These are phyloP conservation scores for Chloropsis hardwickii DNA, from an alignment of 2,113 vertebrate species.

Conservation along the genomic window DNA sequence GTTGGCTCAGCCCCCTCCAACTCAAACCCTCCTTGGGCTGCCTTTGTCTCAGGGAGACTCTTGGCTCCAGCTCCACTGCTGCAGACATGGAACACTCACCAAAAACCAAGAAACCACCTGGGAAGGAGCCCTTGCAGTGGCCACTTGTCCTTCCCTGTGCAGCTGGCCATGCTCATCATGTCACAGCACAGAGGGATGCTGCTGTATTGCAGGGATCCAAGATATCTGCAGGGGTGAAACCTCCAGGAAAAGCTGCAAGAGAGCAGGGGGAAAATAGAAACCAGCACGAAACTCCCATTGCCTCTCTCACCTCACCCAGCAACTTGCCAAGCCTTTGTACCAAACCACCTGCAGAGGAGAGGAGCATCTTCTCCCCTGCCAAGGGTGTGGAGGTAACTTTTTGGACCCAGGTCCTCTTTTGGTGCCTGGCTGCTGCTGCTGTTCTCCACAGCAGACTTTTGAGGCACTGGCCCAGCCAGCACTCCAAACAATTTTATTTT, in stretches of 20 bases:
- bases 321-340: not conserved
- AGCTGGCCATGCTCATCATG: accelerated
- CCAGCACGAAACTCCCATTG: not conserved
- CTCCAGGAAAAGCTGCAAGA: not conserved
- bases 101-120: not conserved
- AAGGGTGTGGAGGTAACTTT: accelerated
- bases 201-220: not conserved
- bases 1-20: not conserved
- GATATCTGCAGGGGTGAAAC: not conserved
- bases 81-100: accelerated
- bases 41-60: not conserved
- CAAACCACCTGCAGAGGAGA: not conserved
- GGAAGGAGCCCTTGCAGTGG: not conserved
- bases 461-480: not conserved
- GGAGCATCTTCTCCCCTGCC: not conserved
- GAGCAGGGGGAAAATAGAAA: not conserved
- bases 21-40: not conserved
- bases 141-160: accelerated
- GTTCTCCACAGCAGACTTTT: not conserved
- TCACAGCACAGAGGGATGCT: not conserved
- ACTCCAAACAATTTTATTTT: not conserved
- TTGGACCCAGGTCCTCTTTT: not conserved
- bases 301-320: not conserved
- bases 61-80: not conserved
- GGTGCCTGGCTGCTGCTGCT: not conserved